These are phyloP conservation scores for Hypanus sabinus DNA, from an alignment of 2,113 vertebrate species.

Conservation along the genomic window DNA sequence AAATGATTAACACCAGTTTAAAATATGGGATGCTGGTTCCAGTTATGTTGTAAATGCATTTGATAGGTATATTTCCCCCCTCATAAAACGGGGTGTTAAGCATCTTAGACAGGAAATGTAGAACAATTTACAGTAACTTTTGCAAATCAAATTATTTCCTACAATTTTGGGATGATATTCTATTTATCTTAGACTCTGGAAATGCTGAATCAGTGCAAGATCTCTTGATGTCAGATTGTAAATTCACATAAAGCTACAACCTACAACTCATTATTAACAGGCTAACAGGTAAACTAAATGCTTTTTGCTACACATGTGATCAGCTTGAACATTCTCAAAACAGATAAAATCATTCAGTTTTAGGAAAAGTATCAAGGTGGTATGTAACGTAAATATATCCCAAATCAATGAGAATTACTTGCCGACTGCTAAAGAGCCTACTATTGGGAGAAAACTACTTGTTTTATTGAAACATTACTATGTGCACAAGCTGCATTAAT, in stretches of 20 bases:
- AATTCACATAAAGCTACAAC: neutral
- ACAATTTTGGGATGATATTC: neutral
- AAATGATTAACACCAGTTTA: neutral
- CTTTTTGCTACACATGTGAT: neutral
- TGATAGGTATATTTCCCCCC: neutral
- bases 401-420: slow-evolving; percentile 5
- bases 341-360: neutral
- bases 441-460: neutral
- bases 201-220: neutral
- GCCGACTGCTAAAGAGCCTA: neutral
- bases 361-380: neutral
- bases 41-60: neutral
- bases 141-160: neutral
- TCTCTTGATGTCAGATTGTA: neutral
- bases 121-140: neutral
- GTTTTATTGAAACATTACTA: neutral
- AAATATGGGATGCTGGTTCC: neutral
- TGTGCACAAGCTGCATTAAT: neutral
- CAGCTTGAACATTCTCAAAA: neutral
- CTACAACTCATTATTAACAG: neutral
- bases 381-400: neutral
- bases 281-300: neutral
- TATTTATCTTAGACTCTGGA: neutral
- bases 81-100: neutral
- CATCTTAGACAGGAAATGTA: neutral